phyloP scores from a whole-genome alignment of 1,140 invertebrate species.

The Drosophila auraria region DNA sequence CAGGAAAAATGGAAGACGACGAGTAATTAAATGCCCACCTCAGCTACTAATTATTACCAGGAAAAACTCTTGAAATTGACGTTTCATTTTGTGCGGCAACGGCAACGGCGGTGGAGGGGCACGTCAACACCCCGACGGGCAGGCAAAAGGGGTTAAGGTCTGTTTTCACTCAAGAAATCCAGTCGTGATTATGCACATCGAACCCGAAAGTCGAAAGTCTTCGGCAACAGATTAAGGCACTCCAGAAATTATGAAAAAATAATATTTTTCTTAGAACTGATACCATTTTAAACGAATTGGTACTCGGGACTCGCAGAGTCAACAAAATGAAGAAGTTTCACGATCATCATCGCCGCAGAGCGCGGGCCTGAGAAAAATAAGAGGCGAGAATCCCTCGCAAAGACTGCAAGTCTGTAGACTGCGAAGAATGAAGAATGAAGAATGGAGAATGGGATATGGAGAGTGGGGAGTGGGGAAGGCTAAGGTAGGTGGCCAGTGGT shows the following conservation, averaged over 20 bases:
- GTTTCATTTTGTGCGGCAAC: constrained; percentile 77
- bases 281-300: constrained; percentile 84
- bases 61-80: constrained; percentile 85
- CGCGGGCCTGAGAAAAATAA: constrained; percentile 55
- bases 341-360: constrained; percentile 23
- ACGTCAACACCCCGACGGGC: constrained; percentile 62
- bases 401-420: background rate
- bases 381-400: constrained; percentile 8
- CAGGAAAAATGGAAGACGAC: constrained; percentile 57
- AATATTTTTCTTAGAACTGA: constrained; percentile 84
- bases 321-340: constrained; percentile 75
- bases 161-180: constrained; percentile 53
- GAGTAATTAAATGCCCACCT: constrained; percentile 85
- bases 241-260: constrained; percentile 84
- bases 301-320: constrained; percentile 58
- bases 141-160: constrained; percentile 7
- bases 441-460: background rate
- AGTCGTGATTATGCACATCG: constrained; percentile 75
- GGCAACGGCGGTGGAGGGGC: constrained; percentile 26
- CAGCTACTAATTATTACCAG: constrained; percentile 85
- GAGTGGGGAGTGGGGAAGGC: constrained; percentile 8
- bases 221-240: constrained; percentile 81
- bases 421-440: background rate
- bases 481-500: constrained; percentile 38
- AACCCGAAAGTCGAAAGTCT: constrained; percentile 25